These are phyloP conservation scores for Mustela lutreola DNA, from an alignment of 2,113 vertebrate species.

Conservation along the genomic window DNA sequence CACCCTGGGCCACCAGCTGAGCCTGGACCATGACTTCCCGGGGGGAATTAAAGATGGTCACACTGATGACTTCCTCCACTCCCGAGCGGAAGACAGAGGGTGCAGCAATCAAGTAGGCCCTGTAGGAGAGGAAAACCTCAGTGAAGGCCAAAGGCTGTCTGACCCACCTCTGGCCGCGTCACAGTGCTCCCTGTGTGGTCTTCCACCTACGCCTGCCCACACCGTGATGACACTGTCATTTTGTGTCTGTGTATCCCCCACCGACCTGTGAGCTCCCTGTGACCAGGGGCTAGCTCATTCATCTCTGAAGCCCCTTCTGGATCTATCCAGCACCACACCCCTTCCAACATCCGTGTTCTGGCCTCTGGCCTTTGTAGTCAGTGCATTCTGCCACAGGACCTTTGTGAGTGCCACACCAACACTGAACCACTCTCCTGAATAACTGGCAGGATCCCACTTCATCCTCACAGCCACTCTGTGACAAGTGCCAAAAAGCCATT, in stretches of 20 bases:
- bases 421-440: not conserved
- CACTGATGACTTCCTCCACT: slow-evolving; percentile 92
- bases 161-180: not conserved
- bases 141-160: not conserved
- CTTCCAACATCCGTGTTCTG: not conserved
- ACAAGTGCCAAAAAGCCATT: not conserved
- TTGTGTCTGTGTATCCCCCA: not conserved
- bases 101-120: slow-evolving; percentile 94
- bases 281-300: not conserved
- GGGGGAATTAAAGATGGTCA: slow-evolving; percentile 93
- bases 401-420: not conserved
- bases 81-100: slow-evolving; percentile 94
- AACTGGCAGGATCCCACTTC: not conserved
- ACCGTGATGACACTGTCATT: not conserved
- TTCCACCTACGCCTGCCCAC: not conserved
- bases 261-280: not conserved
- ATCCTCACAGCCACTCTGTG: not conserved
- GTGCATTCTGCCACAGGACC: not conserved
- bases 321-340: not conserved
- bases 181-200: not conserved
- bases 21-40: slow-evolving; percentile 92
- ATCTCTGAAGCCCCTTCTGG: not conserved
- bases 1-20: slow-evolving; percentile 93
- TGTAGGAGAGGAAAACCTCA: slow-evolving; percentile 74
- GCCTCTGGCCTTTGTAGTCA: not conserved